phyloP scores from a whole-genome alignment of 2,797 vertebrate genomes.

The Ctenopoma multispine region DNA sequence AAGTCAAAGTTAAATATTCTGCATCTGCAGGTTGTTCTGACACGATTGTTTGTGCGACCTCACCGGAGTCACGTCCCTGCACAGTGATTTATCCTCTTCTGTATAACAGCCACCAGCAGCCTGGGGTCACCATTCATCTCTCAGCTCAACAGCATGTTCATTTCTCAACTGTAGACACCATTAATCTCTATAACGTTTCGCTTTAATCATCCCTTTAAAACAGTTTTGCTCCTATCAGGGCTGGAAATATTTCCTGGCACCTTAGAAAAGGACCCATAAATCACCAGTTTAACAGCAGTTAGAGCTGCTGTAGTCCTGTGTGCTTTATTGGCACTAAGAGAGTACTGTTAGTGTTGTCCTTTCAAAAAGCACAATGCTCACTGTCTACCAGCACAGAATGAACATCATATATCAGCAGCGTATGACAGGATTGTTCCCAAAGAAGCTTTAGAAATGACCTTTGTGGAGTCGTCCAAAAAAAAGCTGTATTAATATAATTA shows the following conservation, averaged over 20 bases:
- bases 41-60: conserved; percentile 19
- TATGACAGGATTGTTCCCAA: not conserved
- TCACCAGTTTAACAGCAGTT: conserved; percentile 34
- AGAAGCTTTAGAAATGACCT: not conserved
- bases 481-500: too few species aligned
- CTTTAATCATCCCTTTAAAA: conserved; percentile 48
- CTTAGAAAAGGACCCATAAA: conserved; percentile 48
- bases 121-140: conserved; percentile 22
- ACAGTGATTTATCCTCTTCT: conserved; percentile 55
- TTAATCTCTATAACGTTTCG: conserved; percentile 62
- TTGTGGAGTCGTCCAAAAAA: not conserved
- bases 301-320: conserved; percentile 6
- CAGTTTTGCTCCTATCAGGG: conserved; percentile 52
- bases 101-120: conserved; percentile 33
- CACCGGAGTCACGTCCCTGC: not conserved
- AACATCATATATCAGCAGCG: not conserved
- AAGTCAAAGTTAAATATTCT: conserved; percentile 39
- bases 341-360: not conserved
- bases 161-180: conserved; percentile 42
- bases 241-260: conserved; percentile 63
- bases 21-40: conserved; percentile 20
- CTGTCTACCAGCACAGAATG: not conserved
- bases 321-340: conserved; percentile 19
- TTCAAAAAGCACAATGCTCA: not conserved
- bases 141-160: conserved; percentile 2